Percentiles rank a stretch among this genome's conserved stretches.
Conservation (phyloP, 1,140 invertebrate species). For the Neotoxoptera formosana region DNA sequence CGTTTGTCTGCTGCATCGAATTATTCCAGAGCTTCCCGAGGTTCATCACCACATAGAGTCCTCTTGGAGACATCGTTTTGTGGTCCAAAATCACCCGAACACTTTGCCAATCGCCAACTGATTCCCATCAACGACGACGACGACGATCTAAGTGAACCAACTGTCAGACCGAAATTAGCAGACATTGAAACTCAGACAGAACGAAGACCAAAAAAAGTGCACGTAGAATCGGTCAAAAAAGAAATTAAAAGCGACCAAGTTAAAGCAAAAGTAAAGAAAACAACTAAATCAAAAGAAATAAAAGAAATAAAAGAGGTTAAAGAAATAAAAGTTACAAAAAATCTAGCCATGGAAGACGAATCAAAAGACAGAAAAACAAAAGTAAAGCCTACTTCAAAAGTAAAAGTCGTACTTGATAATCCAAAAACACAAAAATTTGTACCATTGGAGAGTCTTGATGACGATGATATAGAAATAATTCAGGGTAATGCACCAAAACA, state of each 20-base stretch:
- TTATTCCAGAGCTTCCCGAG: slow-evolving; percentile 72
- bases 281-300: slow-evolving; percentile 29
- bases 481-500: slow-evolving; percentile 43
- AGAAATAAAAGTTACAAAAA: slow-evolving; percentile 40
- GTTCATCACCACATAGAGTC: slow-evolving; percentile 87
- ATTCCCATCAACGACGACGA: slow-evolving; percentile 42
- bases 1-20: slow-evolving; percentile 69
- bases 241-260: slow-evolving; percentile 51
- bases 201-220: slow-evolving; percentile 20
- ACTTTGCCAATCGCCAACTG: slow-evolving; percentile 45
- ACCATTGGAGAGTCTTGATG: slow-evolving; percentile 59
- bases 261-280: slow-evolving; percentile 47
- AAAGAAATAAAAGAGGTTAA: slow-evolving; percentile 26
- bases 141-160: slow-evolving; percentile 54
- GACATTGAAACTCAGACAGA: slow-evolving; percentile 49
- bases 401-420: slow-evolving; percentile 52
- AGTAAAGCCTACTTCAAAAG: not conserved
- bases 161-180: slow-evolving; percentile 38
- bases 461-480: slow-evolving; percentile 57
- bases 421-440: slow-evolving; percentile 59
- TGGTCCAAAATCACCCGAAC: slow-evolving; percentile 72
- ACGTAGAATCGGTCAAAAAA: slow-evolving; percentile 44
- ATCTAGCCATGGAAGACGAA: slow-evolving; percentile 26
- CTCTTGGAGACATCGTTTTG: slow-evolving; percentile 88
- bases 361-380: slow-evolving; percentile 39